Percentiles rank a stretch among this genome's conserved stretches.
Conservation (phyloP, 2,797 vertebrate genomes). For the Sebastolobus alascanus region DNA sequence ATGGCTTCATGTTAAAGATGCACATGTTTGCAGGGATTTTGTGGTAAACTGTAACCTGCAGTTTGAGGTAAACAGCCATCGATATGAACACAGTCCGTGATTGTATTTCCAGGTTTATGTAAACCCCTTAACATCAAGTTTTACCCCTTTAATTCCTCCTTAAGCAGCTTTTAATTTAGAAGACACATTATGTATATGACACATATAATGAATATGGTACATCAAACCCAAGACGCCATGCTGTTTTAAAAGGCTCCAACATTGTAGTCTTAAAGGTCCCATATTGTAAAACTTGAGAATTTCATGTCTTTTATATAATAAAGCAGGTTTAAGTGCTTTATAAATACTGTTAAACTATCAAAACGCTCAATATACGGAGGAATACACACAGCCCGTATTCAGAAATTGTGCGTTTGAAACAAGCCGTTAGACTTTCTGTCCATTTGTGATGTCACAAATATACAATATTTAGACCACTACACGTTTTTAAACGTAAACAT, state of each 20-base stretch:
- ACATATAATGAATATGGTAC: background rate
- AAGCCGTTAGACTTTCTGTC: too few species aligned
- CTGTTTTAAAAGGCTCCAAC: background rate
- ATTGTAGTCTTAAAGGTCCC: too few species aligned
- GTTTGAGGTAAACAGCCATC: background rate
- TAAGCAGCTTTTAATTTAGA: background rate
- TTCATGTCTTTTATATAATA: too few species aligned
- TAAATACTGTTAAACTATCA: too few species aligned
- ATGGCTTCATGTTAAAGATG: slow-evolving; percentile 33
- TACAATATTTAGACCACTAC: too few species aligned
- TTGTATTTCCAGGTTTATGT: slow-evolving; percentile 1
- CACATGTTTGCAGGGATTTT: slow-evolving; percentile 25
- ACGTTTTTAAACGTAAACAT: too few species aligned
- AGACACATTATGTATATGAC: background rate
- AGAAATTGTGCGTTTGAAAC: accelerated
- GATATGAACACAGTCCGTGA: background rate
- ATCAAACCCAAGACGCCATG: background rate
- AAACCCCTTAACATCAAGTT: background rate
- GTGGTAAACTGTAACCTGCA: slow-evolving; percentile 8
- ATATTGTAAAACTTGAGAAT: too few species aligned
- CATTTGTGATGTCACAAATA: too few species aligned
- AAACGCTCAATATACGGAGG: accelerated
- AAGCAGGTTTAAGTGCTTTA: too few species aligned
- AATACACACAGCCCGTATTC: too few species aligned
- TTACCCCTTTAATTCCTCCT: background rate